Base-by-base conservation (phyloP, 2,797 vertebrate species). In the Eutrigla gurnardus region DNA sequence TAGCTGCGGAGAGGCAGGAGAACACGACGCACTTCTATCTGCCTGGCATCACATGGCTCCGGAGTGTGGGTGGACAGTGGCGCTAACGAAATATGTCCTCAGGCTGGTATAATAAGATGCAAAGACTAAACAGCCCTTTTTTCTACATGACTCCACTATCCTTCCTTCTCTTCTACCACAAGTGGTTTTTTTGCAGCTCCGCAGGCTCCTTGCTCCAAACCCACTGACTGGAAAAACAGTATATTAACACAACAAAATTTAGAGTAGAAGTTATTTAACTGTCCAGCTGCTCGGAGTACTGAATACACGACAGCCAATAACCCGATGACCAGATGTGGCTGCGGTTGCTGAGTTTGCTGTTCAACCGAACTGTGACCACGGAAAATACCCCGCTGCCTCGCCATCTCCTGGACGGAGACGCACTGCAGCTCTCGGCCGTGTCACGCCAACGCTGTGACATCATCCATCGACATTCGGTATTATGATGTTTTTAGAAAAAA, bases 291-390 rank as follows among this genome's bases (percentile, higher is more conserved):
- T 85, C 45, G 0, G 37, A 33, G 5, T 33, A 65, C 77, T 84
- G 78, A 88, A 83, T 74, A 76, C 75, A 58, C 77, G 73, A 53
- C 78, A 68, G 86, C 85, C 85, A 89, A 65, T 91, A 89, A 85
- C 82, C 84, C 73, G 71, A 88, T 89, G 86, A 90, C 83, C 92
- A 93, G 90, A 93, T 93, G 88, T 87, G 82, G 74, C 77, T 89
- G 91, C 77, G 92, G 92, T 92, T 91, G 90, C 92, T 91, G 91
- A 92, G 67, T 83, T 89, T 81, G 89, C 91, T 83, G 65, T 91
- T 86, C 85, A 83, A 88, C 87, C 90, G 76, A 85, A 83, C 72
- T 68, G 78, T 78, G 84, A 89, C 86, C 89, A 89, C 61, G 83
- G 88, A 91, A 92, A 90, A 92, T 90, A 91, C 80, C 74, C 66